A percentile compares a stretch with the other conserved stretches of the same genome.
Evolutionary conservation across 2,888 invertebrate species (phyloP).

Genomic region (Trichacis sp.): DNA sequence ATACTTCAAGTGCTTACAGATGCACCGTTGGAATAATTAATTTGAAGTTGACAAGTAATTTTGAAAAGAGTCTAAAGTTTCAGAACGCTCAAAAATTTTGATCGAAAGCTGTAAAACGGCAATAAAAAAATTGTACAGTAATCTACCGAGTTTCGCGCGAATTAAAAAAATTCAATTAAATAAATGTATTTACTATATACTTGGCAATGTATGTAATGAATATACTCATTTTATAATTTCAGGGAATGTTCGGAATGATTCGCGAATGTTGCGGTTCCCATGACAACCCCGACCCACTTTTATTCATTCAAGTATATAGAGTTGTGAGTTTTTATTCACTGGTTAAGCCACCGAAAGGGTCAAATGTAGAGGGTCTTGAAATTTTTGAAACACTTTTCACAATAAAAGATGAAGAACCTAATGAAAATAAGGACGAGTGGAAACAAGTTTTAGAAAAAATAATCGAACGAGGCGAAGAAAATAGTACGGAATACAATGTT

Average conservation of each 20-base stretch:
- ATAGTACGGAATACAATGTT: not conserved
- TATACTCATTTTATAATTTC: too few species aligned
- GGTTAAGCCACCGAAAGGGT: conserved; percentile 39
- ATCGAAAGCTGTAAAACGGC: too few species aligned
- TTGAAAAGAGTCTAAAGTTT: too few species aligned
- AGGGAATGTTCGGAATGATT: conserved; percentile 27
- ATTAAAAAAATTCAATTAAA: too few species aligned
- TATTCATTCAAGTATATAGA: conserved; percentile 37
- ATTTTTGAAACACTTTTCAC: conserved; percentile 9
- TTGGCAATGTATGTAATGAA: too few species aligned
- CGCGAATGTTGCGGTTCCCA: conserved; percentile 34
- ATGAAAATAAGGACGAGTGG: not conserved
- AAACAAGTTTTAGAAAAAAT: not conserved
- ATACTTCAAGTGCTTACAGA: too few species aligned
- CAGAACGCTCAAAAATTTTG: too few species aligned
- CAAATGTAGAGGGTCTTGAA: conserved; percentile 26
- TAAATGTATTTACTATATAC: too few species aligned
- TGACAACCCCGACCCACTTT: conserved; percentile 37
- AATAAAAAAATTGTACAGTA: too few species aligned
- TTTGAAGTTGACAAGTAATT: too few species aligned
- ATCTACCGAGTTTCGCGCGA: too few species aligned
- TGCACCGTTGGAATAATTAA: too few species aligned
- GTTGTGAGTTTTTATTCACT: conserved; percentile 38
- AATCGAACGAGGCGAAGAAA: not conserved
- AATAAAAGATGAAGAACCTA: not conserved